These are phyloP conservation scores for Medauroidea extradentata DNA, from an alignment of 1,140 invertebrate genomes.

Conservation along the genomic window DNA sequence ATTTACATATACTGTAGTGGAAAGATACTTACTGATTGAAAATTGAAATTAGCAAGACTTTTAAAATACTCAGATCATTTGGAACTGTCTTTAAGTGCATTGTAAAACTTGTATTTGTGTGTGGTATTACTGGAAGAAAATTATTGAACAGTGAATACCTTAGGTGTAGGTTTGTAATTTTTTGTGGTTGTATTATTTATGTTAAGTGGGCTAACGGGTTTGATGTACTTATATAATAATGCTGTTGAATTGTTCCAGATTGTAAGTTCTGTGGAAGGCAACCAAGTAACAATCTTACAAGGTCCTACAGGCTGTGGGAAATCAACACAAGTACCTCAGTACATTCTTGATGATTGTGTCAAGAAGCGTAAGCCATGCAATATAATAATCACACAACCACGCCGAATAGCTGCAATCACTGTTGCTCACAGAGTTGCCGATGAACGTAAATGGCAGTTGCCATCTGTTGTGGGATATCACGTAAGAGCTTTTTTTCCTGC, in stretches of 20 bases:
- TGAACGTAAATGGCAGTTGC: conserved; percentile 73
- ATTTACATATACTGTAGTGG: too few species aligned
- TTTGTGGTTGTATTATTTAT: too few species aligned
- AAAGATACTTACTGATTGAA: too few species aligned
- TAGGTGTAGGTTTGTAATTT: too few species aligned
- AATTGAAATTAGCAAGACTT: too few species aligned
- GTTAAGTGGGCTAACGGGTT: too few species aligned
- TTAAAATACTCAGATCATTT: too few species aligned
- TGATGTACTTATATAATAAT: too few species aligned
- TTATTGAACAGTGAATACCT: too few species aligned
- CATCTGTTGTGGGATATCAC: conserved; percentile 79
- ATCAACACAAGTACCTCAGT: conserved; percentile 85
- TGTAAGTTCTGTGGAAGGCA: conserved; percentile 56
- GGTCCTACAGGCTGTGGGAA: conserved; percentile 80
- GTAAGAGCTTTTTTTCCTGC: conserved; percentile 37
- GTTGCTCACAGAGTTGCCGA: conserved; percentile 70
- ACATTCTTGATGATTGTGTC: conserved; percentile 71
- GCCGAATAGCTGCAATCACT: conserved; percentile 79
- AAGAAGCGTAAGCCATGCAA: conserved; percentile 60
- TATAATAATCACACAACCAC: conserved; percentile 84
- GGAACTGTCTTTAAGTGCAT: too few species aligned
- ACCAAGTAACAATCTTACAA: conserved; percentile 75
- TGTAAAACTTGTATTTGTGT: too few species aligned
- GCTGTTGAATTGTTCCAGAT: conserved; percentile 44
- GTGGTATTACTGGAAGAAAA: too few species aligned